phyloP scores from a whole-genome alignment of 2,888 invertebrate species.

The Leptinotarsa haldemani region DNA sequence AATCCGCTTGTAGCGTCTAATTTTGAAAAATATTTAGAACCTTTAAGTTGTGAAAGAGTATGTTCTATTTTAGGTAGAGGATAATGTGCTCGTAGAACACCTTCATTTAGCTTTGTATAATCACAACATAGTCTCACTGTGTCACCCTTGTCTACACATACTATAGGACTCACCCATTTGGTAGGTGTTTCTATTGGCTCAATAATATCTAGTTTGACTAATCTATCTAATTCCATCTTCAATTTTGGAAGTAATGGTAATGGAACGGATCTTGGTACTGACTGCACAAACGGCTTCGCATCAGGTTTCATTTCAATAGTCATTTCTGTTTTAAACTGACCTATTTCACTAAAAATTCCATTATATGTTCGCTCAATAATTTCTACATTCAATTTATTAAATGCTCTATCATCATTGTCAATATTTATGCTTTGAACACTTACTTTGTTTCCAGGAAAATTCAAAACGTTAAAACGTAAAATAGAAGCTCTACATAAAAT shows the following conservation, averaged over 20 bases:
- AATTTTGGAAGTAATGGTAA: constrained; percentile 21
- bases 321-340: constrained; percentile 31
- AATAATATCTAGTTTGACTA: constrained; percentile 24
- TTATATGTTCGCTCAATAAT: too few relatives aligned
- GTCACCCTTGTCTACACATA: constrained; percentile 21
- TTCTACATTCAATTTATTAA: background rate
- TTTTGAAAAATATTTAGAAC: constrained; percentile 45
- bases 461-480: too few relatives aligned
- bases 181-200: constrained; percentile 29
- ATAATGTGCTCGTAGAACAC: constrained; percentile 27
- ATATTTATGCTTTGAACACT: too few relatives aligned
- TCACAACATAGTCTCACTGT: constrained; percentile 38
- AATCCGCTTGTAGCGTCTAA: constrained; percentile 34
- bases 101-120: constrained; percentile 44
- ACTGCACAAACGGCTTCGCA: constrained; percentile 30
- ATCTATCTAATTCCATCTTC: constrained; percentile 23
- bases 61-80: constrained; percentile 48
- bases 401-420: too few relatives aligned
- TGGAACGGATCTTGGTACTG: constrained; percentile 25
- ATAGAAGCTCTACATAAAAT: too few relatives aligned
- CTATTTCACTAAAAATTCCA: constrained; percentile 22
- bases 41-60: constrained; percentile 44
- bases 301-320: constrained; percentile 24
- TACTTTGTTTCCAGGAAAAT: too few relatives aligned
- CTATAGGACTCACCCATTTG: constrained; percentile 33